Evolutionary conservation across 2,888 invertebrate genomes (phyloP).

Genomic region (Priocnemis perturbator): DNA sequence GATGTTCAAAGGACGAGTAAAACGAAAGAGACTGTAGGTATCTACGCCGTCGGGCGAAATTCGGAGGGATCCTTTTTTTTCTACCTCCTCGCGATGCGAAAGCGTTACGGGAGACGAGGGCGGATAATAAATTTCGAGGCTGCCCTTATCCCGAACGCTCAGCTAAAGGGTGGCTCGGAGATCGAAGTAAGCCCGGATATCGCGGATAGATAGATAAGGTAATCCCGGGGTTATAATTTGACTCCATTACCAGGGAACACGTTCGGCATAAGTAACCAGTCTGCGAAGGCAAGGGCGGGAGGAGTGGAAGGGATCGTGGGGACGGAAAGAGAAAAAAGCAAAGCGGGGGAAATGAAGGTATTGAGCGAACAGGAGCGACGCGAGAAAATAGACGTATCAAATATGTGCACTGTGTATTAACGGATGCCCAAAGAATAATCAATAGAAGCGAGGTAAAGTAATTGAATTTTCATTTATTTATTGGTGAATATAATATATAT

Average conservation of each 20-base stretch:
- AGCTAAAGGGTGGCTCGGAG: constrained; percentile 17
- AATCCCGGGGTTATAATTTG: constrained; percentile 57
- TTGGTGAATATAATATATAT: too few relatives aligned
- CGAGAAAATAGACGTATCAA: background rate
- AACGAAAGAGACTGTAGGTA: too few relatives aligned
- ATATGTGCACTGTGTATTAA: too few relatives aligned
- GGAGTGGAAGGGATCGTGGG: background rate
- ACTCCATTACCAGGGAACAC: constrained; percentile 48
- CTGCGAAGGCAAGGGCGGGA: background rate
- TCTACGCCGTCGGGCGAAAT: too few relatives aligned
- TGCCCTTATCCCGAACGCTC: constrained; percentile 5
- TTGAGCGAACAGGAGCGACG: background rate
- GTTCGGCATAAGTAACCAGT: constrained; percentile 50
- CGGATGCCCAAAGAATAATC: too few relatives aligned
- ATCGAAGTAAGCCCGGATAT: constrained; percentile 30
- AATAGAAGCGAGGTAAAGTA: background rate
- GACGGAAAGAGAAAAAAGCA: background rate
- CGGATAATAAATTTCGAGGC: constrained; percentile 32
- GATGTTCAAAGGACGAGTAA: too few relatives aligned
- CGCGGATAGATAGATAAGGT: constrained; percentile 52
- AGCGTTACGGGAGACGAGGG: constrained; percentile 3
- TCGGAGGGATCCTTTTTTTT: background rate
- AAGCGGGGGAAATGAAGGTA: constrained; percentile 12
- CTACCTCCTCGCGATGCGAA: background rate
- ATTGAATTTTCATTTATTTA: too few relatives aligned